phyloP scores from a whole-genome alignment of 2,797 vertebrate species.

The Clarias laeviceps region DNA sequence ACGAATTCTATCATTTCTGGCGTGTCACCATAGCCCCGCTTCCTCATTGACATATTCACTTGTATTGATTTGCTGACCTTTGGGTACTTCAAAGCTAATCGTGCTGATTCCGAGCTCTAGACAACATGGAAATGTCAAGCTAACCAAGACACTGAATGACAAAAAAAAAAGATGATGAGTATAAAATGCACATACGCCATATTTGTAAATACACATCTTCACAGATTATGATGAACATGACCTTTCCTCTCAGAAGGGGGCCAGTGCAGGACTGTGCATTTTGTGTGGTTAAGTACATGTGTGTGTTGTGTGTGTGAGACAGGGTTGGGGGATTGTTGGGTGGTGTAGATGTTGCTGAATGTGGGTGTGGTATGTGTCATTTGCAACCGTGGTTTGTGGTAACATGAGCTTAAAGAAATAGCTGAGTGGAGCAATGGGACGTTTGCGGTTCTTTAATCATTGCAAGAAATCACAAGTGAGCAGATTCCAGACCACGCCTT shows the following conservation, averaged over 20 bases:
- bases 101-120: conserved; percentile 25
- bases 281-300: background rate
- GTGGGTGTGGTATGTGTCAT: background rate
- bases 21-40: conserved; percentile 14
- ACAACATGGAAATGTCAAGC: conserved; percentile 51
- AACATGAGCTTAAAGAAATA: background rate
- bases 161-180: conserved; percentile 10
- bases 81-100: conserved; percentile 36
- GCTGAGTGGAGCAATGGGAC: background rate
- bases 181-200: background rate
- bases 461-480: conserved; percentile 8
- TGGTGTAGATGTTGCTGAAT: background rate
- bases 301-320: background rate
- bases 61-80: conserved; percentile 45
- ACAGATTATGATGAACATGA: conserved; percentile 12
- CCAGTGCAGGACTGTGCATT: background rate
- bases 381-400: background rate
- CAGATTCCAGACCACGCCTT: background rate
- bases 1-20: conserved; percentile 9
- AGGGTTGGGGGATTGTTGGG: background rate
- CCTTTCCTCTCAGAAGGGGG: background rate
- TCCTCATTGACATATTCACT: conserved; percentile 40
- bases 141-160: conserved; percentile 30
- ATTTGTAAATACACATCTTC: conserved; percentile 7
- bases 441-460: conserved; percentile 2